phyloP scores from a whole-genome alignment of 2,797 vertebrate species.

The Macropodus opercularis region DNA sequence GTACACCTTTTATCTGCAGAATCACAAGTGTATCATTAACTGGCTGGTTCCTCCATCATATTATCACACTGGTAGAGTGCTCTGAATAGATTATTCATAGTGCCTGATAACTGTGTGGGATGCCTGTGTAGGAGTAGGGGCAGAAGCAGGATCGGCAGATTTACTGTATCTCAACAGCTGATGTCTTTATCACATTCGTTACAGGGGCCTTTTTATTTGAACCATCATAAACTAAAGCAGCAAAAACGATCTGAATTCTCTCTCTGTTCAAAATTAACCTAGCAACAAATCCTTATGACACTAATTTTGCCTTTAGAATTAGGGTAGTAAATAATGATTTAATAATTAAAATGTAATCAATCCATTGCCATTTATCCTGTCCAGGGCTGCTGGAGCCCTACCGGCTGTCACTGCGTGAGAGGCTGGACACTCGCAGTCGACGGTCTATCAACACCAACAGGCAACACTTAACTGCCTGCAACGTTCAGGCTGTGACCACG shows the following conservation, averaged over 20 bases:
- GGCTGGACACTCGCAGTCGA: too few species aligned
- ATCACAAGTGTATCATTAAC: constrained; percentile 70
- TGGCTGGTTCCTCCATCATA: constrained; percentile 61
- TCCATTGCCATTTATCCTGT: neutral
- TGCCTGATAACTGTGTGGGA: constrained; percentile 73
- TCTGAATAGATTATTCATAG: constrained; percentile 75
- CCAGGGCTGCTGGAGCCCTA: neutral
- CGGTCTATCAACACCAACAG: too few species aligned
- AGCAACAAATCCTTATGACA: neutral
- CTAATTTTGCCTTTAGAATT: neutral
- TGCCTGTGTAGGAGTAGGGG: constrained; percentile 67
- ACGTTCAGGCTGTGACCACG: neutral
- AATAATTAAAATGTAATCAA: neutral
- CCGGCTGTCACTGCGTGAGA: neutral
- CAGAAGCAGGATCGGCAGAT: constrained; percentile 57
- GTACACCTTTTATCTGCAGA: constrained; percentile 52
- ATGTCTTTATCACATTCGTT: constrained; percentile 61
- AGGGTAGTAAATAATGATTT: neutral
- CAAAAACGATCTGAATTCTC: neutral
- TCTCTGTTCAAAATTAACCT: constrained; percentile 8
- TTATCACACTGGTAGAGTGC: constrained; percentile 64
- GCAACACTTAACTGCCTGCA: too few species aligned
- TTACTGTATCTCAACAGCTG: constrained; percentile 36
- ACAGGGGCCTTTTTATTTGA: constrained; percentile 41
- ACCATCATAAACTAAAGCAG: constrained; percentile 25